Conservation (phyloP, 2,797 vertebrate genomes). For the Parauchenoglanis punctatus region DNA sequence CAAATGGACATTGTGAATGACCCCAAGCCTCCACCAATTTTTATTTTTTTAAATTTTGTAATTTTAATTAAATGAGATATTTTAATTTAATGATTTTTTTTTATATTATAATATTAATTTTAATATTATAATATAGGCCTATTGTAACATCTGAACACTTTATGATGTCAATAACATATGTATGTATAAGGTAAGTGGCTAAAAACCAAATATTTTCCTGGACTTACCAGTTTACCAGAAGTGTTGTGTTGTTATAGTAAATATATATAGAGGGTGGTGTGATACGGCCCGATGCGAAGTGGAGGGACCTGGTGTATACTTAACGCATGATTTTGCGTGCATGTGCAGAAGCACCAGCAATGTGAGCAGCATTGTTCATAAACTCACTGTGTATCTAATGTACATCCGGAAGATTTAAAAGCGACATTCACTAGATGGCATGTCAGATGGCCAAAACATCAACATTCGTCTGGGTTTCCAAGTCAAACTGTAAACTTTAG, state of each 20-base stretch:
- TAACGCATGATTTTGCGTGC: not conserved
- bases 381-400: not conserved
- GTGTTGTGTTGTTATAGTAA: not conserved
- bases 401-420: not conserved
- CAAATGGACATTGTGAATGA: not conserved
- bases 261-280: not conserved
- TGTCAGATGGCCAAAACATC: not conserved
- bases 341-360: not conserved
- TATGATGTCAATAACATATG: not conserved
- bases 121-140: no score
- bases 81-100: no score
- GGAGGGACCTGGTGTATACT: not conserved
- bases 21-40: not conserved
- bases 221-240: not conserved
- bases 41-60: not conserved
- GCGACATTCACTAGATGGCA: not conserved
- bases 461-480: not conserved
- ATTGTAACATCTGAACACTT: not conserved
- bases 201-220: not conserved
- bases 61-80: not conserved
- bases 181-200: not conserved
- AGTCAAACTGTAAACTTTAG: not conserved
- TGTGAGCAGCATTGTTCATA: not conserved
- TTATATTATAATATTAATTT: no score
- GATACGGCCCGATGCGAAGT: not conserved